A percentile compares a stretch with the other conserved stretches of the same genome.
Evolutionary conservation across 2,113 vertebrate genomes (phyloP).

Genomic region (Agapornis roseicollis): DNA sequence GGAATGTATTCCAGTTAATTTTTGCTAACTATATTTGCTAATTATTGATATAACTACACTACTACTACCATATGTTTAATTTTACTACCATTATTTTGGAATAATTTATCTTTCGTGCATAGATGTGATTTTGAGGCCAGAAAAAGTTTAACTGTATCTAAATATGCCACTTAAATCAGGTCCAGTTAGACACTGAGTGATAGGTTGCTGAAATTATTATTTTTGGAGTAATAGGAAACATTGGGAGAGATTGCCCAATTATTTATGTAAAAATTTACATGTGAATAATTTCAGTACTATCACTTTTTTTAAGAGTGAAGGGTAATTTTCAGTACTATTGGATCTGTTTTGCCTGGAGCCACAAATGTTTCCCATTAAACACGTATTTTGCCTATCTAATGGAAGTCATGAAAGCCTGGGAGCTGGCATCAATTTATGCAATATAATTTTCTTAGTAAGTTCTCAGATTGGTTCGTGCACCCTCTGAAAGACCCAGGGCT

Average conservation of each 20-base stretch:
- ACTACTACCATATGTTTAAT: background rate
- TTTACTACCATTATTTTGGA: background rate
- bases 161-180: background rate
- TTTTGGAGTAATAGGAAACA: background rate
- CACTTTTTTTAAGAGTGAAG: background rate
- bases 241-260: background rate
- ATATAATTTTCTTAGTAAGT: fast-evolving
- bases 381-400: background rate
- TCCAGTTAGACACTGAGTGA: background rate
- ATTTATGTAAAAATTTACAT: background rate
- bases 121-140: background rate
- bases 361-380: background rate
- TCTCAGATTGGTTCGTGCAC: too few relatives aligned
- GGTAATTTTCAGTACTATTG: background rate
- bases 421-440: background rate
- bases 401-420: background rate
- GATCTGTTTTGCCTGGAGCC: background rate
- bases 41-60: background rate
- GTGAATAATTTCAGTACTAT: background rate
- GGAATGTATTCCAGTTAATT: background rate
- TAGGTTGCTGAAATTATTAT: background rate
- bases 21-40: background rate
- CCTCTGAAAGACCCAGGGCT: background rate
- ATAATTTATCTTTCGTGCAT: background rate
- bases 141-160: background rate